phyloP scores from a whole-genome alignment of 2,888 invertebrate species.

The Anagyrus pseudococci region DNA sequence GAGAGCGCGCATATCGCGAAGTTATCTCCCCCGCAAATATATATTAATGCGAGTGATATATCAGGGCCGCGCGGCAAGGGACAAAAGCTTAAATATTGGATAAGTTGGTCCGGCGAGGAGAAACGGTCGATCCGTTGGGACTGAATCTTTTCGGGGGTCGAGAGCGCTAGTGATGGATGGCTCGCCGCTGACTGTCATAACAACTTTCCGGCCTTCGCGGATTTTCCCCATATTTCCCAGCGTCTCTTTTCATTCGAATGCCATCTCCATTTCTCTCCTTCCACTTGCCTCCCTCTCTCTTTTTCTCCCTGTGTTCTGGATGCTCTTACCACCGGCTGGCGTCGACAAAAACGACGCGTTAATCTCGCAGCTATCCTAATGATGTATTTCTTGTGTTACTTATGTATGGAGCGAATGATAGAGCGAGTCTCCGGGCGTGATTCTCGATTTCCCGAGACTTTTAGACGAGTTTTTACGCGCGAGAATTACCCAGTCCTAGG shows the following conservation, averaged over 20 bases:
- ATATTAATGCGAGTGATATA: constrained; percentile 62
- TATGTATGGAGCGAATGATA: constrained; percentile 26
- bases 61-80: constrained; percentile 57
- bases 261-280: neutral
- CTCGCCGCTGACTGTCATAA: constrained; percentile 61
- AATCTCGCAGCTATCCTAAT: constrained; percentile 22
- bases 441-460: constrained; percentile 29
- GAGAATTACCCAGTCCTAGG: no score
- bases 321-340: neutral
- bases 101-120: constrained; percentile 54
- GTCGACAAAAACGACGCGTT: neutral
- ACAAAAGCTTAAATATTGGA: constrained; percentile 63
- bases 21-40: constrained; percentile 60
- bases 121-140: constrained; percentile 51
- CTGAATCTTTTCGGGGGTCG: constrained; percentile 50
- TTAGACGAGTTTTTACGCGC: constrained; percentile 13
- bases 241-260: neutral
- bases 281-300: neutral
- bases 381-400: constrained; percentile 37
- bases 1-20: constrained; percentile 30
- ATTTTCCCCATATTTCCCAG: constrained; percentile 25
- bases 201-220: constrained; percentile 50
- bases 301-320: neutral
- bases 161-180: constrained; percentile 55
- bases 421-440: constrained; percentile 26